Evolutionary conservation across 2,888 invertebrate species (phyloP).

Genomic region (Cyrtodaria siliqua): DNA sequence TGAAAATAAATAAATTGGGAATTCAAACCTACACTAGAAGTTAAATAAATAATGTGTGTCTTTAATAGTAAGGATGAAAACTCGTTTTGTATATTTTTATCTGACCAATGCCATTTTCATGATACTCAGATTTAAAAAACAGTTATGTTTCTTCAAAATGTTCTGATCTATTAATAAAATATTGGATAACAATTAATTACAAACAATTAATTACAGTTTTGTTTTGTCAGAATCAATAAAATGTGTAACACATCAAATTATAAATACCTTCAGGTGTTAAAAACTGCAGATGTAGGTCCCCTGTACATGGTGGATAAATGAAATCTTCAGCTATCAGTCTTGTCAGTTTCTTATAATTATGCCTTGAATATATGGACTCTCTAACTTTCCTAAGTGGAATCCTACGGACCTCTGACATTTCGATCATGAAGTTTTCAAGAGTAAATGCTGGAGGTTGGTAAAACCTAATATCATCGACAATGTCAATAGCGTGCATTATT

Average conservation of each 20-base stretch:
- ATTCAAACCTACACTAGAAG: too few relatives aligned
- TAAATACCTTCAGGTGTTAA: slow-evolving; percentile 73
- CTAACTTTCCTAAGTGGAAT: slow-evolving; percentile 75
- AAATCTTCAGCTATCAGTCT: slow-evolving; percentile 74
- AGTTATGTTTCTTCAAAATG: too few relatives aligned
- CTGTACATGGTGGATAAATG: slow-evolving; percentile 46
- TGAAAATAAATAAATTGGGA: too few relatives aligned
- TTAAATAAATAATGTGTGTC: too few relatives aligned
- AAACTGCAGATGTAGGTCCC: slow-evolving; percentile 51
- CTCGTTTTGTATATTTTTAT: too few relatives aligned
- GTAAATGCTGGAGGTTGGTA: slow-evolving; percentile 80
- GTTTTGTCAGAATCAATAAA: too few relatives aligned
- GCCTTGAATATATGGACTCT: slow-evolving; percentile 75
- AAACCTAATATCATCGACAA: slow-evolving; percentile 76
- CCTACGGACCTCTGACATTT: slow-evolving; percentile 73
- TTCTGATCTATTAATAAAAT: too few relatives aligned
- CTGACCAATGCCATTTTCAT: too few relatives aligned
- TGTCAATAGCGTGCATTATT: slow-evolving; percentile 70
- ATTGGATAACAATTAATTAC: too few relatives aligned
- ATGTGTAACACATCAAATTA: slow-evolving; percentile 1
- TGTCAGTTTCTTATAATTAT: slow-evolving; percentile 83
- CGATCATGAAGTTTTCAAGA: slow-evolving; percentile 80
- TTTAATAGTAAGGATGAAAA: too few relatives aligned
- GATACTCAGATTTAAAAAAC: too few relatives aligned
- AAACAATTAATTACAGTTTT: too few relatives aligned